A percentile compares a stretch with the other conserved stretches of the same genome.
These are phyloP conservation scores for Bufo bufo DNA, from an alignment of 2,113 vertebrate genomes.

Conservation along the genomic window DNA sequence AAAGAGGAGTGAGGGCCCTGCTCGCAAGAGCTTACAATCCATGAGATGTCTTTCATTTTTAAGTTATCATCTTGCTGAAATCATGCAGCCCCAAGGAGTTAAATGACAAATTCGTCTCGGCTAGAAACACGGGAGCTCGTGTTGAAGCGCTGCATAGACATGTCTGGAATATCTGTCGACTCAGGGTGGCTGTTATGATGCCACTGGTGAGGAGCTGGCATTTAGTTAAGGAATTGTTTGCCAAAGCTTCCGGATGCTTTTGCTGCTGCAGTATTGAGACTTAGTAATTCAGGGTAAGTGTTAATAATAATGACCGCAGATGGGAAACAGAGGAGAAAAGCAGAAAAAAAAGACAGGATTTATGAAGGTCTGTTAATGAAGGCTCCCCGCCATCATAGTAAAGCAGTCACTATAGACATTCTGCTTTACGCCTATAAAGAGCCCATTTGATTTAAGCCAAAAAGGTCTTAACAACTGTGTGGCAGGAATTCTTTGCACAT, in stretches of 20 bases:
- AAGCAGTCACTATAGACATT: background rate
- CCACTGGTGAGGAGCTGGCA: background rate
- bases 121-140: background rate
- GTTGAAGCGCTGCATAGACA: background rate
- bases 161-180: background rate
- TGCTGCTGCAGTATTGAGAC: background rate
- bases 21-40: too few species aligned
- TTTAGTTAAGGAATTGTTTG: background rate
- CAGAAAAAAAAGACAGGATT: background rate
- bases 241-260: background rate
- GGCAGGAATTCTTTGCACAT: background rate
- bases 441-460: background rate
- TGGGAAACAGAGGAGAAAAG: background rate
- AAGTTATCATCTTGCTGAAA: too few species aligned
- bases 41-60: background rate
- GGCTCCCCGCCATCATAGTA: slow-evolving; percentile 10
- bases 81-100: too few species aligned
- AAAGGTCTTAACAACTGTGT: background rate
- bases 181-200: background rate
- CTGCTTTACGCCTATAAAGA: background rate
- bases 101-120: background rate
- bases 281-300: background rate
- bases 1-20: too few species aligned
- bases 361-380: slow-evolving; percentile 11
- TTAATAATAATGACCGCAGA: slow-evolving; percentile 3